Conservation (phyloP, 2,888 invertebrate genomes). For the Miltochrista miniata region DNA sequence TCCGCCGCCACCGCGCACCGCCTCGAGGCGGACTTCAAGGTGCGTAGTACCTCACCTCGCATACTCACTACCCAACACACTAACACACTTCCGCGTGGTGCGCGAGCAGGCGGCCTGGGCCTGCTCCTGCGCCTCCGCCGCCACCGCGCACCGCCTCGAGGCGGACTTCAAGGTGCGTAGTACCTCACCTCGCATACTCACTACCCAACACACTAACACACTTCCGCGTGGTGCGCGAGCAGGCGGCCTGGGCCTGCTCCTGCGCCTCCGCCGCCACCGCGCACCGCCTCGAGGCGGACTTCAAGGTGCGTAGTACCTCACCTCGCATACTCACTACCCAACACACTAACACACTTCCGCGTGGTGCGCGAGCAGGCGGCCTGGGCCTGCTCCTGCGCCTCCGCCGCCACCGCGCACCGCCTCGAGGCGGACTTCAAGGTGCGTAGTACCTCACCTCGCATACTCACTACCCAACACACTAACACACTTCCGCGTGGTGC, state of each 20-base stretch:
- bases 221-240: conserved; percentile 97
- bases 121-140: conserved; percentile 95
- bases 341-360: no score
- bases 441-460: no score
- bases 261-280: conserved; percentile 93
- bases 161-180: conserved; percentile 94
- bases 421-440: conserved; percentile 96
- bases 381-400: conserved; percentile 98
- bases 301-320: no score
- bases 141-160: conserved; percentile 92
- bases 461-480: no score
- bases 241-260: conserved; percentile 98
- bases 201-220: no score
- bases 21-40: conserved; percentile 96
- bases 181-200: no score
- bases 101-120: conserved; percentile 98
- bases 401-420: conserved; percentile 89
- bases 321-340: no score
- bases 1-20: conserved; percentile 90
- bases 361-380: conserved; percentile 97
- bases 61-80: no score
- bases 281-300: conserved; percentile 94
- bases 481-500: conserved; percentile 99
- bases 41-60: no score
- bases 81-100: conserved; percentile 98